These are phyloP conservation scores for Micrastur ruficollis DNA, from an alignment of 2,797 vertebrate genomes.

Conservation along the genomic window DNA sequence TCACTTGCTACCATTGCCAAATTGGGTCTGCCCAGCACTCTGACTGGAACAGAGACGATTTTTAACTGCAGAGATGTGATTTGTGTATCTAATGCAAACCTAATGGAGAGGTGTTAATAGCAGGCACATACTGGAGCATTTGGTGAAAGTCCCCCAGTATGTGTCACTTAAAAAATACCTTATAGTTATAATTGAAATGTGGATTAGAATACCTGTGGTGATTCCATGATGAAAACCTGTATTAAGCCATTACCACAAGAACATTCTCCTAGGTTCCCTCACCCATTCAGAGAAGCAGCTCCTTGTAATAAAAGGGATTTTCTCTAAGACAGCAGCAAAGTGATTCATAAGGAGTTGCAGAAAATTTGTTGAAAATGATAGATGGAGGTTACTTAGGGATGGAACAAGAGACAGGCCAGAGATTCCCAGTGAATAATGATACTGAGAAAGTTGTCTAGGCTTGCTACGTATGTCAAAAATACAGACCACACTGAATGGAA, in stretches of 20 bases:
- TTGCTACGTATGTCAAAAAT: slow-evolving; percentile 1
- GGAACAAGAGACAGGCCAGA: background rate
- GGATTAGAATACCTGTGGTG: background rate
- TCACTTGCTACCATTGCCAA: background rate
- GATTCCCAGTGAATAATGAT: slow-evolving; percentile 6
- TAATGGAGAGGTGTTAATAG: background rate
- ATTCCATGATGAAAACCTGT: background rate
- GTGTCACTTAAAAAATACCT: background rate
- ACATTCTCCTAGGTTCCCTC: background rate
- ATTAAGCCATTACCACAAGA: background rate
- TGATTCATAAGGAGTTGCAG: slow-evolving; percentile 15
- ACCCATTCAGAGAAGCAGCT: background rate
- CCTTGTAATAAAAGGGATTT: background rate
- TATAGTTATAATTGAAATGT: background rate
- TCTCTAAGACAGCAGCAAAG: background rate
- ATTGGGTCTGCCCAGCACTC: background rate
- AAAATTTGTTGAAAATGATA: slow-evolving; percentile 26
- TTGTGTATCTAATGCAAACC: background rate
- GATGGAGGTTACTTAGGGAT: slow-evolving; percentile 22
- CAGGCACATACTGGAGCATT: background rate
- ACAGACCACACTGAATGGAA: background rate
- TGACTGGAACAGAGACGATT: background rate
- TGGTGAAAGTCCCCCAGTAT: background rate
- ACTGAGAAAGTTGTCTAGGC: background rate
- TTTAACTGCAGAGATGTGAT: background rate